These are phyloP conservation scores for Geococcyx californianus DNA, from an alignment of 2,113 vertebrate genomes.

Conservation along the genomic window DNA sequence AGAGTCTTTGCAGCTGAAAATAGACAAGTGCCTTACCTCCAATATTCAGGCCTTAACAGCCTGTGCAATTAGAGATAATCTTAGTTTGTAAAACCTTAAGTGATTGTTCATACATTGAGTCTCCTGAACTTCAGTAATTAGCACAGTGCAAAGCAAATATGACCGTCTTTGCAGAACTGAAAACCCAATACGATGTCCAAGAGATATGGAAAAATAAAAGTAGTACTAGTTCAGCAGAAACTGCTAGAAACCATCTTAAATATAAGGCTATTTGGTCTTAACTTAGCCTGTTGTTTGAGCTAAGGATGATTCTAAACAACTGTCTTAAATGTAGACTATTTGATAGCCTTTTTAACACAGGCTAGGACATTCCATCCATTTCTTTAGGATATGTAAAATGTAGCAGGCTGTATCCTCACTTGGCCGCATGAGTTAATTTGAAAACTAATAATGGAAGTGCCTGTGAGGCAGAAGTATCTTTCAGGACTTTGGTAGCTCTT, in stretches of 20 bases:
- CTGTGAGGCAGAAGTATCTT: not conserved
- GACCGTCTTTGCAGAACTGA: not conserved
- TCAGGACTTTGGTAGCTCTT: not conserved
- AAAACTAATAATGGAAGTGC: not conserved
- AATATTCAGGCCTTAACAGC: not conserved
- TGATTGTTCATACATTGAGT: not conserved
- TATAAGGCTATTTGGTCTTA: not conserved
- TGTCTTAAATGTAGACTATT: not conserved
- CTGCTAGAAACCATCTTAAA: not conserved
- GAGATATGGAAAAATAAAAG: not conserved
- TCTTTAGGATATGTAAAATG: not conserved
- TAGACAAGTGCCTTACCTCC: not conserved
- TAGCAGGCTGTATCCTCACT: not conserved
- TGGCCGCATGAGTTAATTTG: not conserved
- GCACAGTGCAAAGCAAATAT: not conserved
- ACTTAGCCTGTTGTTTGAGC: not conserved
- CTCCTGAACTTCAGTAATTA: not conserved
- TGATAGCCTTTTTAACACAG: not conserved
- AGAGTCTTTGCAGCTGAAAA: not conserved
- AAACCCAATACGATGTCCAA: not conserved
- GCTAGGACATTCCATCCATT: not conserved
- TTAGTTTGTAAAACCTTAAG: not conserved
- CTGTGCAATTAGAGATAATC: not conserved
- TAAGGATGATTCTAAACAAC: not conserved
- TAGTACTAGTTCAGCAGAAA: not conserved